These are phyloP conservation scores for Rhinolophus sinicus DNA, from an alignment of 2,113 vertebrate species.

Conservation along the genomic window DNA sequence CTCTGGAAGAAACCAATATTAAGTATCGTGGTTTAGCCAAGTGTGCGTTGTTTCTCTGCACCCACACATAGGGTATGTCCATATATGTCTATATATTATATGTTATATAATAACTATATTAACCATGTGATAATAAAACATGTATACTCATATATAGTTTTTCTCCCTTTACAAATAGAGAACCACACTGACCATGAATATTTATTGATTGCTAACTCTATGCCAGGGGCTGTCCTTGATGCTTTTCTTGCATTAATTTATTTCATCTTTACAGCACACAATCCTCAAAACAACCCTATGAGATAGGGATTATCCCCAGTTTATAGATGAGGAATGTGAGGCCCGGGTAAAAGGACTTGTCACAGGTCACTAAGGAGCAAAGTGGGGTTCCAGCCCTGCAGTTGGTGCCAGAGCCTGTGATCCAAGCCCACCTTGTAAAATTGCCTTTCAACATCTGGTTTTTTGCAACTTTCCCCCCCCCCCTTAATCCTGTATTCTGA, in stretches of 20 bases:
- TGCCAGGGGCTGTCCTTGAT: not conserved
- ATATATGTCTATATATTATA: not conserved
- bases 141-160: not conserved
- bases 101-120: not conserved
- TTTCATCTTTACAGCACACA: not conserved
- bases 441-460: accelerated
- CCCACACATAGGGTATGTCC: not conserved
- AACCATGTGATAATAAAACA: not conserved
- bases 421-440: not conserved
- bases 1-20: not conserved
- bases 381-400: not conserved
- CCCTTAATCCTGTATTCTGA: not conserved
- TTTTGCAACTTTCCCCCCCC: not conserved
- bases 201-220: not conserved
- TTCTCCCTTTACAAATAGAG: not conserved
- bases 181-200: not conserved
- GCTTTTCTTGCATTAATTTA: not conserved
- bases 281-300: not conserved
- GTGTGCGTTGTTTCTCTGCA: not conserved
- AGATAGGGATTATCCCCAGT: not conserved
- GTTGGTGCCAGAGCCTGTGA: not conserved
- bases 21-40: not conserved
- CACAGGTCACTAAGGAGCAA: not conserved
- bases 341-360: not conserved
- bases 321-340: not conserved